These are phyloP conservation scores for Bombus breviceps DNA, from an alignment of 1,140 invertebrate genomes.

Conservation along the genomic window DNA sequence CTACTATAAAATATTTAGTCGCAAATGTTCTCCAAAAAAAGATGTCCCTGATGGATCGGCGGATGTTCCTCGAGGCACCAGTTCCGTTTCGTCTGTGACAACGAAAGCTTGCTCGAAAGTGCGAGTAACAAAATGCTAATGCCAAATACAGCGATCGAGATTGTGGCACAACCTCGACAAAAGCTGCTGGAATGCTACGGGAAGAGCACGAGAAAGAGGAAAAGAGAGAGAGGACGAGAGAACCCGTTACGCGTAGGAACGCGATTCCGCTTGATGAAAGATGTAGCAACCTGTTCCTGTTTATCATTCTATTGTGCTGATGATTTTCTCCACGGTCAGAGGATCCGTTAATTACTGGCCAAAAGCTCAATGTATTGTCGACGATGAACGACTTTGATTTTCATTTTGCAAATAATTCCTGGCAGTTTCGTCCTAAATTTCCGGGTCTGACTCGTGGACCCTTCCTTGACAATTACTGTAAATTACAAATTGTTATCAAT, in stretches of 20 bases:
- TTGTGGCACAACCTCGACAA: slow-evolving; percentile 47
- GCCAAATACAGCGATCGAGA: slow-evolving; percentile 67
- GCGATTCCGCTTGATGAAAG: slow-evolving; percentile 57
- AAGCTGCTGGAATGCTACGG: slow-evolving; percentile 69
- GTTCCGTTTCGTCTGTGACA: slow-evolving; percentile 54
- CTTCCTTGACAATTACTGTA: no score
- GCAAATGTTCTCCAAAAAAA: neutral
- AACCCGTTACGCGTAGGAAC: slow-evolving; percentile 61
- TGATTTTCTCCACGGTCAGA: neutral
- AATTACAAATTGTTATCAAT: no score
- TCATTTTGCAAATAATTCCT: neutral
- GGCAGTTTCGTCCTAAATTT: no score
- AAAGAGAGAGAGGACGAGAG: slow-evolving; percentile 36
- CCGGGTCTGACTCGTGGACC: no score
- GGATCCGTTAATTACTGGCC: slow-evolving; percentile 20
- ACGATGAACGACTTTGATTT: slow-evolving; percentile 1
- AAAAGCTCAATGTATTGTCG: neutral
- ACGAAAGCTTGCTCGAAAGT: slow-evolving; percentile 73
- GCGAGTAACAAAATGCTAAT: slow-evolving; percentile 76
- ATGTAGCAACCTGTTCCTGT: slow-evolving; percentile 39
- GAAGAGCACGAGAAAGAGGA: slow-evolving; percentile 16
- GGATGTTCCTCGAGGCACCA: neutral
- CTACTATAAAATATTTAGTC: neutral
- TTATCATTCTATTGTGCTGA: slow-evolving; percentile 37
- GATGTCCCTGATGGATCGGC: neutral